Conservation (phyloP, 2,797 vertebrate species). For the Lates japonicus region DNA sequence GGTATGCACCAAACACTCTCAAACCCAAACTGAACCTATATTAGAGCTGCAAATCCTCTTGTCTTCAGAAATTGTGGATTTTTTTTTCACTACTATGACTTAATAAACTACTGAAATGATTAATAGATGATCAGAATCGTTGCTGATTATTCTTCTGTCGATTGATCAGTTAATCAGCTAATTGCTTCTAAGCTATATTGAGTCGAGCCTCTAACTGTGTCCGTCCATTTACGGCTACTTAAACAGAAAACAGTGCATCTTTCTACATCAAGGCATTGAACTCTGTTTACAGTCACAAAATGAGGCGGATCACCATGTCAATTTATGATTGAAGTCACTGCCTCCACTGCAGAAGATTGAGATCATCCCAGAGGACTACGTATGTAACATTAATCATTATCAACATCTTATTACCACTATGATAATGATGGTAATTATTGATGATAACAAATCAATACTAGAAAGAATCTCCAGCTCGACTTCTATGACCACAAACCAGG, state of each 20-base stretch:
- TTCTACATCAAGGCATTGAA: conserved; percentile 13
- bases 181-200: neutral
- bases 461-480: conserved; percentile 7
- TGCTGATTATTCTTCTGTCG: neutral
- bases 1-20: conserved; percentile 11
- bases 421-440: conserved; percentile 46
- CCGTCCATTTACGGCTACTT: no score
- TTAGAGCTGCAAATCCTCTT: neutral
- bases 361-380: conserved; percentile 20
- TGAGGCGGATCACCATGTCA: neutral
- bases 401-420: conserved; percentile 50
- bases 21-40: conserved; percentile 16
- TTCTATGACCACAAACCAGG: conserved; percentile 8
- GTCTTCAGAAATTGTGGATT: neutral
- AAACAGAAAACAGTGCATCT: conserved; percentile 16
- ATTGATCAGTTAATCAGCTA: neutral
- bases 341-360: conserved; percentile 23
- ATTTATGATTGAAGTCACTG: conserved; percentile 16
- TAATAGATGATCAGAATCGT: neutral
- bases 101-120: neutral
- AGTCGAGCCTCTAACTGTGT: neutral
- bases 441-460: conserved; percentile 43
- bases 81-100: neutral
- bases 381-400: conserved; percentile 33
- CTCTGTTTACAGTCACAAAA: conserved; percentile 27